Base-by-base conservation (phyloP, 2,113 vertebrate genomes). In the Entomyzon cyanotis region DNA sequence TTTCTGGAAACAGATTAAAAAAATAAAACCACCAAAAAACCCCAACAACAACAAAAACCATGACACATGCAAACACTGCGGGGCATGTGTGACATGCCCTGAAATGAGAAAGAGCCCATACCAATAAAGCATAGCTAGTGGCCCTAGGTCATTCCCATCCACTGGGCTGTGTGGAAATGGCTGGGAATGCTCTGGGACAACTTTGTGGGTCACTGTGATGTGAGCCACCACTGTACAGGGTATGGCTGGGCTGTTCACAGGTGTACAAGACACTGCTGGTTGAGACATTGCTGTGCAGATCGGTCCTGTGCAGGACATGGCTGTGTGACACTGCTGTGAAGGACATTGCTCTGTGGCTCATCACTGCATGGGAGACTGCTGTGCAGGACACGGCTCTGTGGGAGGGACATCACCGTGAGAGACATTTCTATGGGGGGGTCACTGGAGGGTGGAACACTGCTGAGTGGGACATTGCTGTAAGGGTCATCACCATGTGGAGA, bases 71-170 rank as follows among this genome's bases (percentile, higher is more conserved):
- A 89, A 86, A 74, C 5, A 15, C 31, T 60, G 17, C 30, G 69
- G 42, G 27, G 64, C 44, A 46, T 46, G 44, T 20, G 44, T 46
- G 47, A 70, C 52, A 47, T 67, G 47, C 8, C 42, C 50, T 44
- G 33, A 70, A 80, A 81, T 52, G 56, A 68, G 52, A 52, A 94
- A 74, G 44, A 0, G 1, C 13, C 23, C 60, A 39, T 42, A 63
- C 41, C 59, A 59, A 74, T 77, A 89, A 93, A 74, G 9, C 35
- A 25, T 0, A 1, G 28, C 59, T 4, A 9, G 39, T 42, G 25
- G 33, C 50, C 63, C 5, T 37, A 33, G 70, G 70, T 30, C 0
- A 0, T 55, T 64, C 21, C 6, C 39, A 7, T 4, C 4, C 0
- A 5, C 22, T 12, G 64, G 39, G 58, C 71, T 50, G 22, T 17